These are phyloP conservation scores for silkworm (Bombyx mori) DNA, from an alignment of 1,140 invertebrate species.

Conservation along the genomic window DNA sequence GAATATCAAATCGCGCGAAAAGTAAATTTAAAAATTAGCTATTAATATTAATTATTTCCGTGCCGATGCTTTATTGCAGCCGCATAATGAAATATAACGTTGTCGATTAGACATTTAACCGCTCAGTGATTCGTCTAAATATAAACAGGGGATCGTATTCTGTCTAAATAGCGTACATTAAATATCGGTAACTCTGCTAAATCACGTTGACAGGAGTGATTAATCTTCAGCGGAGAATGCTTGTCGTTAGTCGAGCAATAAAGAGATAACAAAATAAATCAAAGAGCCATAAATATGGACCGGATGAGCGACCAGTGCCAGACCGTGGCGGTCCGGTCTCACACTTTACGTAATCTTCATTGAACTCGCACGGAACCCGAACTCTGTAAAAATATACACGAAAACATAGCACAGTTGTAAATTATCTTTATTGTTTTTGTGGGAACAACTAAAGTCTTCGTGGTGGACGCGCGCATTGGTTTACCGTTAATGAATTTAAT, in stretches of 20 bases:
- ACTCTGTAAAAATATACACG: constrained; percentile 55
- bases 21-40: no score
- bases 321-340: constrained; percentile 44
- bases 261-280: constrained; percentile 71
- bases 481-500: constrained; percentile 16
- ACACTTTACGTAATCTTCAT: constrained; percentile 65
- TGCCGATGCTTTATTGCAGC: constrained; percentile 9
- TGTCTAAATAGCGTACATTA: constrained; percentile 63
- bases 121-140: constrained; percentile 46
- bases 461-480: constrained; percentile 25
- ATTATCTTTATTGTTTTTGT: constrained; percentile 57
- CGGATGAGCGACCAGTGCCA: constrained; percentile 58
- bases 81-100: constrained; percentile 24
- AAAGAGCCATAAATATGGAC: constrained; percentile 60
- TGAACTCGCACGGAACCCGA: constrained; percentile 39
- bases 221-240: constrained; percentile 63
- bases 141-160: constrained; percentile 52
- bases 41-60: no score
- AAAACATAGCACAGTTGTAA: constrained; percentile 53
- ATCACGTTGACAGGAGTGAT: constrained; percentile 64
- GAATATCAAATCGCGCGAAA: no score
- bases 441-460: constrained; percentile 36
- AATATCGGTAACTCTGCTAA: constrained; percentile 67
- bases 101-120: constrained; percentile 44
- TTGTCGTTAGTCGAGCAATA: constrained; percentile 65